Percentiles rank a stretch among this genome's conserved stretches.
phyloP scores from a whole-genome alignment of 2,113 vertebrate genomes.

The Myrmecobius fasciatus region DNA sequence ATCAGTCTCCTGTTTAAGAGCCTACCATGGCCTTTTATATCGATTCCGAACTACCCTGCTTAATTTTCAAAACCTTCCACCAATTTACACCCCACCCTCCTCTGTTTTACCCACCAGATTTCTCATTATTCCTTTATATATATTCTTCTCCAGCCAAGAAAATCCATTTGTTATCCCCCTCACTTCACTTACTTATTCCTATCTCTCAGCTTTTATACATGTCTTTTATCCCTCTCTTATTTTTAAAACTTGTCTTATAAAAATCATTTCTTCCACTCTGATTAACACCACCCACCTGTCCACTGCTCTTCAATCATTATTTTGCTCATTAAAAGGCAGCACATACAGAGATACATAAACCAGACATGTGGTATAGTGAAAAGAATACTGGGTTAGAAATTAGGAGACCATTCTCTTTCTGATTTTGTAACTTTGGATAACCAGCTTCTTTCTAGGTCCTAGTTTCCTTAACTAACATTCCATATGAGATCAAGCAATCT shows the following conservation, averaged over 20 bases:
- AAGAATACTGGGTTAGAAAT: neutral
- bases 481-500: neutral
- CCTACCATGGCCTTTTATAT: slow-evolving; percentile 45
- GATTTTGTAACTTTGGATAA: neutral
- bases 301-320: neutral
- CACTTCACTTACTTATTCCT: slow-evolving; percentile 34
- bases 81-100: slow-evolving; percentile 11
- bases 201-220: neutral
- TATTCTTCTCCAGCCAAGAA: neutral
- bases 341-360: neutral
- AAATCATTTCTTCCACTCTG: neutral
- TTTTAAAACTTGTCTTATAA: neutral
- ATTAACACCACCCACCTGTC: slow-evolving; percentile 1
- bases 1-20: slow-evolving; percentile 52
- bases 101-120: neutral
- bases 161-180: slow-evolving; percentile 3
- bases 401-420: neutral
- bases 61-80: neutral
- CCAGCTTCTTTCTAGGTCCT: neutral
- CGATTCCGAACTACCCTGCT: slow-evolving; percentile 21
- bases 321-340: neutral
- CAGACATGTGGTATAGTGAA: neutral
- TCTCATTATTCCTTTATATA: neutral
- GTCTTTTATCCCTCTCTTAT: slow-evolving; percentile 3
- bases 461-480: neutral